phyloP scores from a whole-genome alignment of 2,888 invertebrate genomes.

The Eristalinus aeneus region DNA sequence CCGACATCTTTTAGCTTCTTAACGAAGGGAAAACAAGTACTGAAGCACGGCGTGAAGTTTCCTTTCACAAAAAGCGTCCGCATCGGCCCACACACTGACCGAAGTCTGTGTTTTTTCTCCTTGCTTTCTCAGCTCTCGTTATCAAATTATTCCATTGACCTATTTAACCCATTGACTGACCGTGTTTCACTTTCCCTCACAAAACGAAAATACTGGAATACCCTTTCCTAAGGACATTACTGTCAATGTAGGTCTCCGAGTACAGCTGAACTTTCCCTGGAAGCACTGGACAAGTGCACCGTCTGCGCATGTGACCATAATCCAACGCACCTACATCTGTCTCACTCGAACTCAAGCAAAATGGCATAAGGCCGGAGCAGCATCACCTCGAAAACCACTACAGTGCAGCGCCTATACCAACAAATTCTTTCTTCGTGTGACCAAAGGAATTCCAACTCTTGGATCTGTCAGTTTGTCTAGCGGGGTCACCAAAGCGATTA shows the following conservation, averaged over 20 bases:
- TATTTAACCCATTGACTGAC: slow-evolving; percentile 53
- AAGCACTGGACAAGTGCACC: slow-evolving; percentile 9
- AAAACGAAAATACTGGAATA: slow-evolving; percentile 56
- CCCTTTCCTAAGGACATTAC: slow-evolving; percentile 69
- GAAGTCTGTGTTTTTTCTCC: background rate
- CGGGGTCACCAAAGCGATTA: slow-evolving; percentile 67
- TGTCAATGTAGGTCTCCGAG: slow-evolving; percentile 68
- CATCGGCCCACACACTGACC: slow-evolving; percentile 12
- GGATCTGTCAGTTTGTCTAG: slow-evolving; percentile 69
- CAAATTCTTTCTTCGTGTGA: slow-evolving; percentile 45
- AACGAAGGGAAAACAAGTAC: slow-evolving; percentile 11
- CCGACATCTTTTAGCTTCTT: slow-evolving; percentile 4
- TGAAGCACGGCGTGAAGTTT: background rate
- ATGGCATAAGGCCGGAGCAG: slow-evolving; percentile 8
- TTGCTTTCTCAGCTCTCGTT: slow-evolving; percentile 33
- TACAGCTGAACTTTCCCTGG: slow-evolving; percentile 67
- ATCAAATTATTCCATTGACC: slow-evolving; percentile 69
- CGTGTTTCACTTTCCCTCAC: slow-evolving; percentile 65
- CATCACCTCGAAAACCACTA: slow-evolving; percentile 17
- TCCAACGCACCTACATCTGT: slow-evolving; percentile 21
- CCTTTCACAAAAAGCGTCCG: slow-evolving; percentile 7
- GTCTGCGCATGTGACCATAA: slow-evolving; percentile 61
- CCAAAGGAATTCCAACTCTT: slow-evolving; percentile 63
- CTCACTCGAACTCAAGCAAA: slow-evolving; percentile 23
- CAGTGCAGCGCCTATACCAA: slow-evolving; percentile 64